Evolutionary conservation across 2,888 invertebrate genomes (phyloP), one percentile per base, ranked within the genome.

Genomic region (Aleiodes testaceus): DNA sequence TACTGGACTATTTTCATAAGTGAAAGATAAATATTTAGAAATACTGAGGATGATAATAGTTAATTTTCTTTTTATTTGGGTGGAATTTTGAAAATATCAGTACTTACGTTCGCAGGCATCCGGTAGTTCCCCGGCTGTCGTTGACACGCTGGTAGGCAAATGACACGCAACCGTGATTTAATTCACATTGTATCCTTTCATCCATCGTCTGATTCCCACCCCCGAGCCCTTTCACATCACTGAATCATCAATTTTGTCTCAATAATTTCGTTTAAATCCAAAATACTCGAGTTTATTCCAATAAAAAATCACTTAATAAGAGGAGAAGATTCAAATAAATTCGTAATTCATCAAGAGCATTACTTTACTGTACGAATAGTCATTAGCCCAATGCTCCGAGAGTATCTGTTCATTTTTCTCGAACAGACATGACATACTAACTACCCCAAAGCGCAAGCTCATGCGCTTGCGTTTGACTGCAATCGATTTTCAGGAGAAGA

Each of bases 71-170:
- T 3, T 16, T 16, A 7, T 16, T 26, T 26, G 26, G 26, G 26
- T 26, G 26, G 26, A 49, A 11, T n/a, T 53, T 7, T 12, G 14
- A 53, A 22, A 16, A 16, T 59, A 30, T 55, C 30, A 36, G 5
- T 18, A 59, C 59, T 59, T 36, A 59, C 59, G 42, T 59, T 59
- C 14, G 11, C 3, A 59, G 16, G 59, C 42, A 59, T 59, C 42
- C 18, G 36, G 36, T 59, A 18, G 9, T 36, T 14, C 42, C 11
- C 36, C 59, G 42, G 42, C 18, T 42, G 36, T 59, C 59, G 59
- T 59, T 59, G 59, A 36, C 59, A 59, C 59, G 59, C 59, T 59
- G 59, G 14, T 59, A 16, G 42, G 36, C 16, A 59, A 59, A 59
- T 36, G 14, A 59, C 20, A 59, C 16, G 59, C 59, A 59, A 36